Evolutionary conservation across 2,113 vertebrate genomes (phyloP).

Genomic region (Sakesphorus luctuosus): DNA sequence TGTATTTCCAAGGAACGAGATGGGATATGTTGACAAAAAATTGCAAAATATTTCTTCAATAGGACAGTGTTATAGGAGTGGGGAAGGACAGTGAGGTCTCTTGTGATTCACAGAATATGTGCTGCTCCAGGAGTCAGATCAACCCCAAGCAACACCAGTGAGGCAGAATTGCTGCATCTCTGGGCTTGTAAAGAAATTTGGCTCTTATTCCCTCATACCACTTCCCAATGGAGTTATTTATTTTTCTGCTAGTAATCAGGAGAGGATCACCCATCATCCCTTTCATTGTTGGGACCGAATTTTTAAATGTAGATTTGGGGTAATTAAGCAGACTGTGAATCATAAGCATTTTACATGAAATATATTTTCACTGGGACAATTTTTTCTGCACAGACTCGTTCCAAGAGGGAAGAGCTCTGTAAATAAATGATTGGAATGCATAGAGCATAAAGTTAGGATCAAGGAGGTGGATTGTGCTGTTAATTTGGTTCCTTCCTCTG

Average conservation of each 20-base stretch:
- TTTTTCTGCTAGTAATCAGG: not conserved
- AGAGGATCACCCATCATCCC: not conserved
- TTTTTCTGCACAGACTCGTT: not conserved
- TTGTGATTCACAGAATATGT: not conserved
- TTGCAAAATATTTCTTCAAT: not conserved
- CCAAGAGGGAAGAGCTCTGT: not conserved
- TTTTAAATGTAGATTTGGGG: not conserved
- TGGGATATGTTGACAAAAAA: not conserved
- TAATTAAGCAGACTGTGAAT: not conserved
- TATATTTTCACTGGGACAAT: not conserved
- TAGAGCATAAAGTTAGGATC: not conserved
- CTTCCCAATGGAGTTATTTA: not conserved
- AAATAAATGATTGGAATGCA: not conserved
- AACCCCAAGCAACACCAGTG: not conserved
- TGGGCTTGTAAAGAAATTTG: not conserved
- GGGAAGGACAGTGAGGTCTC: not conserved
- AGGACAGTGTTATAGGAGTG: not conserved
- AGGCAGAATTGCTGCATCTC: not conserved
- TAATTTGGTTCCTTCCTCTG: not conserved
- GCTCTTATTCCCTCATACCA: not conserved
- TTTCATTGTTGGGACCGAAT: too few species aligned
- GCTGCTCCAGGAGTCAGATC: not conserved
- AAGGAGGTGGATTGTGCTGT: not conserved
- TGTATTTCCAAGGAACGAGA: not conserved
- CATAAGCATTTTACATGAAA: not conserved